A percentile compares a stretch with the other conserved stretches of the same genome.
Evolutionary conservation across 35 echinoderm and acorn worm genomes (phyloP).

Genomic region (Heliocidaris tuberculata): DNA sequence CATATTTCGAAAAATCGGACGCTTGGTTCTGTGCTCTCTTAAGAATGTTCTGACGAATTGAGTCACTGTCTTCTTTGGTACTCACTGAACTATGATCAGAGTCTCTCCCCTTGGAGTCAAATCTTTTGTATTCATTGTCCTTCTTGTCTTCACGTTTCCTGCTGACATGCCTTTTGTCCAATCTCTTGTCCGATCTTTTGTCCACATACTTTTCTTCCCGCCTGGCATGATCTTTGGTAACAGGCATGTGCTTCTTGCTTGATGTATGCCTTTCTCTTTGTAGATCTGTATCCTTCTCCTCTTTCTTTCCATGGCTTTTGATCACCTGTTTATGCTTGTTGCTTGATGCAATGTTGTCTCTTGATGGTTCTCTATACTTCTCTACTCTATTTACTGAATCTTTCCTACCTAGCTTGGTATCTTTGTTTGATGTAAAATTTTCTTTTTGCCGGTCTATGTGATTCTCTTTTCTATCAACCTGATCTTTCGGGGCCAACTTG

Average conservation of each 20-base stretch:
- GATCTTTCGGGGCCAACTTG: background rate
- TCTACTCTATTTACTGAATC: background rate
- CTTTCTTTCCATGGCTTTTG: background rate
- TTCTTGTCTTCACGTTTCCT: background rate
- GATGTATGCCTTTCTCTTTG: background rate
- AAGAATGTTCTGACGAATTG: background rate
- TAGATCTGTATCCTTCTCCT: background rate
- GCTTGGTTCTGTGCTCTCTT: background rate
- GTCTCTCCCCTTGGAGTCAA: background rate
- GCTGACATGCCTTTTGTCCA: background rate
- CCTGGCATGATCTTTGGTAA: background rate
- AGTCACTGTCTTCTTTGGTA: conserved; percentile 27
- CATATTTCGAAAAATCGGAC: background rate
- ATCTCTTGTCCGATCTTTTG: background rate
- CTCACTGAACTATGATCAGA: background rate
- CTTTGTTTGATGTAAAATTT: background rate
- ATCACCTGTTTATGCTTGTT: background rate
- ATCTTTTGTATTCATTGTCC: background rate
- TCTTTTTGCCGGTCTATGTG: background rate
- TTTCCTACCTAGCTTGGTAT: background rate
- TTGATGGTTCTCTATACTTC: background rate
- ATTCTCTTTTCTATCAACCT: background rate
- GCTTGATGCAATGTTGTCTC: background rate
- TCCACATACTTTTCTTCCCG: background rate
- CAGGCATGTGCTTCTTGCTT: background rate